phyloP scores from a whole-genome alignment of 2,797 vertebrate species.

The Cryptoprocta ferox region DNA sequence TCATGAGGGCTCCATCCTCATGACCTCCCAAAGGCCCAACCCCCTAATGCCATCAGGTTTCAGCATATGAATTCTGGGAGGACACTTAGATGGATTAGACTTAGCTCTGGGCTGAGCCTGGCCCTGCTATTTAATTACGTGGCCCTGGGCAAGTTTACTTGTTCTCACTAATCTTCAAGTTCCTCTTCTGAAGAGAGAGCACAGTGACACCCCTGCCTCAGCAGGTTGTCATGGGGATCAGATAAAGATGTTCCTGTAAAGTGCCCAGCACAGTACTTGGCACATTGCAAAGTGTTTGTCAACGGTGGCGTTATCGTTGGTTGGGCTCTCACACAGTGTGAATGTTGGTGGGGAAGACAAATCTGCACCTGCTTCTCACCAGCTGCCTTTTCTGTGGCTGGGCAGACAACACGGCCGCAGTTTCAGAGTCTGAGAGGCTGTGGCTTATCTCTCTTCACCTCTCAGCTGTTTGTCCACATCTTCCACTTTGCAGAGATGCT shows the following conservation, averaged over 20 bases:
- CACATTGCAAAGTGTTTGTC: not conserved
- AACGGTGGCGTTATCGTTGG: fast-evolving
- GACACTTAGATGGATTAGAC: not conserved
- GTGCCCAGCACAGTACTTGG: not conserved
- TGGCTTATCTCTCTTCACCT: too few species aligned
- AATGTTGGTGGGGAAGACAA: not conserved
- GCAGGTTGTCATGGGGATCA: not conserved
- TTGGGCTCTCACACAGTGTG: not conserved
- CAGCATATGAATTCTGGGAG: not conserved
- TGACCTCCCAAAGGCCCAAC: not conserved
- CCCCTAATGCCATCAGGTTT: not conserved
- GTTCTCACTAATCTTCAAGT: not conserved
- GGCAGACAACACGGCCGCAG: not conserved
- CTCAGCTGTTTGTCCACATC: too few species aligned
- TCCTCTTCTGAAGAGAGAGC: not conserved
- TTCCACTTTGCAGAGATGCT: not conserved
- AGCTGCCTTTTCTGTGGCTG: not conserved
- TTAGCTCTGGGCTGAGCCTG: not conserved
- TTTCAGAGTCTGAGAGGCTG: not conserved
- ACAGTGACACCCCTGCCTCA: not conserved
- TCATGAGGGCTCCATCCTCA: not conserved
- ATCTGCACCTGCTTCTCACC: fast-evolving
- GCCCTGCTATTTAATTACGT: not conserved
- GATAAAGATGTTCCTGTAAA: not conserved
- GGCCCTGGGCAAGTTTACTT: not conserved